A percentile compares a stretch with the other conserved stretches of the same genome.
Conservation (phyloP, 2,888 invertebrate species). For the Baronia brevicornis region DNA sequence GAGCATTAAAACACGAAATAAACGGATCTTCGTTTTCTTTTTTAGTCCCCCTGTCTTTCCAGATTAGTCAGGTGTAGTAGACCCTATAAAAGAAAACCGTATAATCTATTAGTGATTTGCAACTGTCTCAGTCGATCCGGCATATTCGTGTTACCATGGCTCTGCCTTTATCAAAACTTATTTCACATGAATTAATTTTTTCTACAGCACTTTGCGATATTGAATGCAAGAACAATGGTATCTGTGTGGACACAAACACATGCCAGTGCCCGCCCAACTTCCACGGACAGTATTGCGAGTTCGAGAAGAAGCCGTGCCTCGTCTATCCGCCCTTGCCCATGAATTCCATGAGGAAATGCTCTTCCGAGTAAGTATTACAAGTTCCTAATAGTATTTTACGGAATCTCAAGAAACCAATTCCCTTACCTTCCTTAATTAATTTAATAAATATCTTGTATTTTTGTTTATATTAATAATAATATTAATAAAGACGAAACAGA, state of each 20-base stretch:
- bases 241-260: slow-evolving; percentile 83
- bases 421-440: no score
- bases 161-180: neutral
- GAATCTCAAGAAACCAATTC: no score
- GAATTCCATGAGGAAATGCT: slow-evolving; percentile 79
- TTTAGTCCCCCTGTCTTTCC: no score
- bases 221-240: slow-evolving; percentile 86
- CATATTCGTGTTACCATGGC: neutral
- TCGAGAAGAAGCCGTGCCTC: slow-evolving; percentile 82
- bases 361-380: slow-evolving; percentile 74
- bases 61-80: no score
- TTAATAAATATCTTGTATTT: no score
- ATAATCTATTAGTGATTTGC: no score
- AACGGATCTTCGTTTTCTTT: no score
- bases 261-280: slow-evolving; percentile 85
- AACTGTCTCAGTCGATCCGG: no score
- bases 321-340: slow-evolving; percentile 78
- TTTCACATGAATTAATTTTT: slow-evolving; percentile 5
- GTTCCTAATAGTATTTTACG: neutral
- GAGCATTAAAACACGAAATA: no score
- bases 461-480: no score
- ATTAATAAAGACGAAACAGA: no score
- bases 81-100: no score
- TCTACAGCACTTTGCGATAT: slow-evolving; percentile 82
- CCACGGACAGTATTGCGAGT: slow-evolving; percentile 84